Evolutionary conservation across 2,797 vertebrate species (phyloP).

Genomic region (Craterocephalus amniculus): DNA sequence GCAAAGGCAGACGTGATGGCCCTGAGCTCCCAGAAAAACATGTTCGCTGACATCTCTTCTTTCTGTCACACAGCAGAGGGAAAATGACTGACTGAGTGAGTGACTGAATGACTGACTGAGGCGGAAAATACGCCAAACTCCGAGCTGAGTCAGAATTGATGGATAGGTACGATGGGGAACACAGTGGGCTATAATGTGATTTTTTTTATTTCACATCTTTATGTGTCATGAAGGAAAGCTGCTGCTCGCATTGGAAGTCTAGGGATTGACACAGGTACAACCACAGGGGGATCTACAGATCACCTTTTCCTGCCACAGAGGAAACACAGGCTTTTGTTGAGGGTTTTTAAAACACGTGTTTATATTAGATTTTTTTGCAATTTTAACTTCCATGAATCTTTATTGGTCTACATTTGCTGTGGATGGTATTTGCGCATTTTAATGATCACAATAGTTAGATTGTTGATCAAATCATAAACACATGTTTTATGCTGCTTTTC

Average conservation of each 20-base stretch:
- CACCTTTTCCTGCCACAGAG: not conserved
- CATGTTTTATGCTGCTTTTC: not conserved
- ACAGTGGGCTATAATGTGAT: conserved; percentile 25
- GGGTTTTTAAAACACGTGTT: not conserved
- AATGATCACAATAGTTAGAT: not conserved
- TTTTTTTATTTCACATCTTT: conserved; percentile 34
- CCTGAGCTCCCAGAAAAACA: conserved; percentile 77
- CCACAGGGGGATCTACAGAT: conserved; percentile 7
- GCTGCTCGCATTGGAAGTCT: conserved; percentile 28
- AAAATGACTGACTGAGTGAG: conserved; percentile 63
- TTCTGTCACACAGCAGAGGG: conserved; percentile 70
- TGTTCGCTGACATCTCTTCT: conserved; percentile 79
- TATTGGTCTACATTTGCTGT: not conserved
- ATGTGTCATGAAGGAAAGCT: conserved; percentile 27
- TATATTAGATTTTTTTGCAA: not conserved
- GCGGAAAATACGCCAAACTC: conserved; percentile 56
- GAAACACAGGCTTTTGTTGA: no score
- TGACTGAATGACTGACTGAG: conserved; percentile 71
- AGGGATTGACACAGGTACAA: conserved; percentile 32
- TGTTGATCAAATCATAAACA: no score
- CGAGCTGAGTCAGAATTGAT: conserved; percentile 64
- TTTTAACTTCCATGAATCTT: not conserved
- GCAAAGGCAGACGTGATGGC: conserved; percentile 74
- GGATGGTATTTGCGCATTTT: not conserved
- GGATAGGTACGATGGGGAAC: conserved; percentile 65